These are phyloP conservation scores for Diabrotica balteata DNA, from an alignment of 2,888 invertebrate species.

Conservation along the genomic window DNA sequence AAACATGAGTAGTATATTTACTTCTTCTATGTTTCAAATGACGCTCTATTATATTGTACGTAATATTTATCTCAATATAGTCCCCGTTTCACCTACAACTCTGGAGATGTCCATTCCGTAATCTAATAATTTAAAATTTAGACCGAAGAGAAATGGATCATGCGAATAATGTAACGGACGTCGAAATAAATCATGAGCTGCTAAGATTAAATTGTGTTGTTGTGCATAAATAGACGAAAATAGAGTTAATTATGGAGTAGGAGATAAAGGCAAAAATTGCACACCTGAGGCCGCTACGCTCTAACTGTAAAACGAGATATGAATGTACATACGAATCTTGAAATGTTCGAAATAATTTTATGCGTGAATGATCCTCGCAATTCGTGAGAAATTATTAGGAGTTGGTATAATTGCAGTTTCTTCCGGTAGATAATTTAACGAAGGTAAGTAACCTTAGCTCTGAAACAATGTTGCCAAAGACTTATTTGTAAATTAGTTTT, in stretches of 20 bases:
- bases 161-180: conserved; percentile 40
- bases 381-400: conserved; percentile 23
- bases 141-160: conserved; percentile 36
- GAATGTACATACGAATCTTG: conserved; percentile 29
- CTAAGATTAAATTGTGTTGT: conserved; percentile 43
- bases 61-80: too few relatives aligned
- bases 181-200: conserved; percentile 45
- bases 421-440: not conserved
- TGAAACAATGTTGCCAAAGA: too few relatives aligned
- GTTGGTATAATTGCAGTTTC: conserved; percentile 5
- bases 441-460: too few relatives aligned
- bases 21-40: too few relatives aligned
- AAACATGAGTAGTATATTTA: too few relatives aligned
- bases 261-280: conserved; percentile 32
- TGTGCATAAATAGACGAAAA: conserved; percentile 43
- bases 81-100: not conserved
- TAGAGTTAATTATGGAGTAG: conserved; percentile 39
- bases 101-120: conserved; percentile 19
- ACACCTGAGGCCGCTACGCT: conserved; percentile 33
- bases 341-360: conserved; percentile 27
- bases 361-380: conserved; percentile 23
- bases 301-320: conserved; percentile 37
- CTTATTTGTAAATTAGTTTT: too few relatives aligned
- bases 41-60: too few relatives aligned
- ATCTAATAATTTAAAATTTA: conserved; percentile 41